Evolutionary conservation across 1,140 invertebrate genomes (phyloP), one percentile per base, ranked within the genome.

Genomic region (Lordiphosa stackelbergi): DNA sequence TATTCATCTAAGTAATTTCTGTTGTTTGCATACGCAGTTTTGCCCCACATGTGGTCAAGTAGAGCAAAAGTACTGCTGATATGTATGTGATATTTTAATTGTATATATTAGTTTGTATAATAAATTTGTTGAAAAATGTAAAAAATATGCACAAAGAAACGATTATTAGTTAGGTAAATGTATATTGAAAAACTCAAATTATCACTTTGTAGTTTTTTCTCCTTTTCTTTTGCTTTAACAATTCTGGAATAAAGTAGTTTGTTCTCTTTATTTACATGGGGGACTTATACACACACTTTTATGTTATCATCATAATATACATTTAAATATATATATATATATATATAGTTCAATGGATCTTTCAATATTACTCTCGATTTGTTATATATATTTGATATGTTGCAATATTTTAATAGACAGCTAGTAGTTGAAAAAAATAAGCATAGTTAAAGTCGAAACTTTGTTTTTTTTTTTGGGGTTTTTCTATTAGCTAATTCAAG

Each of bases 401-500:
- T 69, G 43, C 37, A 57, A 56, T 54, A 53, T 48, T 60, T 53
- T 11, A 65, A 58, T 75, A 69, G 64, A 66, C 69, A 69, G 58
- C 43, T 79, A 72, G 31, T 66, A 56, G 42, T 41, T 55, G 51
- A 65, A 38, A 79, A 57, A 65, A 68, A 79, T 69, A 77, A 47
- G 63, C 64, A 7, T 65, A 49, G 45, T 68, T 53, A 16, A 46
- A 49, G 13, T 40, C 19, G 41, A 35, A 34, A 58, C 43, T 69
- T 69, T 55, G 42, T 58, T 58, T 63, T 57, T 54, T 61, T 66
- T 53, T 53, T 54, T n/a, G n/a, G 6, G 28, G 28, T 7, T 31
- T 66, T 63, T 69, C 83, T 85, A 85, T 62, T 58, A 77, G 77
- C 83, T 85, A 85, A 81, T 85, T 85, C 78, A 85, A 85, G 83